These are phyloP conservation scores for Ovis canadensis DNA, from an alignment of 2,113 vertebrate species.

Conservation along the genomic window DNA sequence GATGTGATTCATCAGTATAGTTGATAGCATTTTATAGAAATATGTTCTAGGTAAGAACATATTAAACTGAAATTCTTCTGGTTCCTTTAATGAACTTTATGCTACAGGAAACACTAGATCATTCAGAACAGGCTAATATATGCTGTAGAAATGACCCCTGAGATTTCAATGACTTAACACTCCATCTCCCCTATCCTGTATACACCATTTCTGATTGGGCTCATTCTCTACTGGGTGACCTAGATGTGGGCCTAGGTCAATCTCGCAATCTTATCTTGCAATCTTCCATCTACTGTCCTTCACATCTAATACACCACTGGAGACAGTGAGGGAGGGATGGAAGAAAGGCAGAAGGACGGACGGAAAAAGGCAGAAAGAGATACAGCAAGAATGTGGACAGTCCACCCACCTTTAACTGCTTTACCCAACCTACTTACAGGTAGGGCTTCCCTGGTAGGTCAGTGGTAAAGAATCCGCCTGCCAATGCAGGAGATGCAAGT, in stretches of 20 bases:
- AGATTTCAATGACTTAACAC: not conserved
- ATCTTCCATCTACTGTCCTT: not conserved
- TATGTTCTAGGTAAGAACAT: not conserved
- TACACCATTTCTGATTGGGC: not conserved
- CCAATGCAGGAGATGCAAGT: not conserved
- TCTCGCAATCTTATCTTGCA: not conserved
- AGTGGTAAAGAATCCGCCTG: not conserved
- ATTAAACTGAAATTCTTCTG: not conserved
- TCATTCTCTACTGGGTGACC: not conserved
- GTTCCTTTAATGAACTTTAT: not conserved
- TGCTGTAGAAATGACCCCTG: not conserved
- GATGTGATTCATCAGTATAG: not conserved
- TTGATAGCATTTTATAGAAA: not conserved
- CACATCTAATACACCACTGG: not conserved
- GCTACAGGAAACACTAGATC: not conserved
- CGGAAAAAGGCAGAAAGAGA: not conserved
- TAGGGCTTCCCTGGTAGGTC: not conserved
- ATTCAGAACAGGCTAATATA: not conserved
- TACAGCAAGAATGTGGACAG: not conserved
- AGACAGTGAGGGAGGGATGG: not conserved
- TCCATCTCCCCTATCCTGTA: not conserved
- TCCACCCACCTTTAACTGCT: not conserved
- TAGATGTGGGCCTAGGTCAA: not conserved
- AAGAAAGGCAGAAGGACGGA: not conserved
- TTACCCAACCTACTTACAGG: not conserved